Conservation (phyloP, 2,888 invertebrate genomes). For the Camptogramma bilineatum region DNA sequence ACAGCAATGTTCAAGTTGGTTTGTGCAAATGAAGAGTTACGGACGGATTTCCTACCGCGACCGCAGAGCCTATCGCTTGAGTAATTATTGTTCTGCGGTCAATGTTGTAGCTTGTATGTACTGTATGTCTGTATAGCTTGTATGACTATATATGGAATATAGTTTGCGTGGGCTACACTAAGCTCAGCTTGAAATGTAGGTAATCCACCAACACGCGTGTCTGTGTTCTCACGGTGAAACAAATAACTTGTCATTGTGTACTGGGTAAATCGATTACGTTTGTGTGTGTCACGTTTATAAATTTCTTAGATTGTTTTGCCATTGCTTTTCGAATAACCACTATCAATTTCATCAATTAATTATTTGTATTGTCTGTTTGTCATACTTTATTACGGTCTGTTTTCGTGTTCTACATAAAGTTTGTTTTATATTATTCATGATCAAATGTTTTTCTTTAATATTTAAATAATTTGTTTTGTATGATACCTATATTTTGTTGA, state of each 20-base stretch:
- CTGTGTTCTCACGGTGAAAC: neutral
- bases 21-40: neutral
- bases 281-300: neutral
- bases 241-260: neutral
- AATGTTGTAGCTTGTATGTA: neutral
- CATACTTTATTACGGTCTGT: conserved; percentile 14
- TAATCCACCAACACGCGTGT: neutral
- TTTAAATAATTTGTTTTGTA: conserved; percentile 44
- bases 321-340: no score
- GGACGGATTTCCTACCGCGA: neutral
- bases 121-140: no score
- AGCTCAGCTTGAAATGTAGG: neutral
- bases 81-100: neutral
- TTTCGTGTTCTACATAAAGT: conserved; percentile 1
- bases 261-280: neutral
- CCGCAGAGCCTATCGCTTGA: neutral
- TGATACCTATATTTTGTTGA: conserved; percentile 59
- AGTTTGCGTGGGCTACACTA: neutral
- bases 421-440: no score
- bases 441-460: neutral
- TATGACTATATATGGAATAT: neutral
- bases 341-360: conserved; percentile 6
- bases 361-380: conserved; percentile 40
- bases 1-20: neutral
- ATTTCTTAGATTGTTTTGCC: neutral